Percentiles rank a stretch among this genome's conserved stretches.
Conservation (phyloP, 2,113 vertebrate species). For the Myrmecobius fasciatus region DNA sequence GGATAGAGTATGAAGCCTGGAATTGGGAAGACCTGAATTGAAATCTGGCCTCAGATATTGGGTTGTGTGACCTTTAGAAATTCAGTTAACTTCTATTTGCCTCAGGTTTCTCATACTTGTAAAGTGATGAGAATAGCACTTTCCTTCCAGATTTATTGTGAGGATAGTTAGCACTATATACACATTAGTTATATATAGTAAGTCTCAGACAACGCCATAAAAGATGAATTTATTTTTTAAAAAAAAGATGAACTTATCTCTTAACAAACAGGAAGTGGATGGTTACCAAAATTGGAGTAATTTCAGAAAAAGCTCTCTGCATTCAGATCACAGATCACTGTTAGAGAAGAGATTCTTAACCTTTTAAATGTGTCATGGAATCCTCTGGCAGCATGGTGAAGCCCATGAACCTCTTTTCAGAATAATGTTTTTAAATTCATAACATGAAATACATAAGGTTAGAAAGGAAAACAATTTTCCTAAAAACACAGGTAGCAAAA, state of each 20-base stretch:
- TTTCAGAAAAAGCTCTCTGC: neutral
- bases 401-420: neutral
- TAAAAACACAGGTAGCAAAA: neutral
- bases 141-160: neutral
- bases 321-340: neutral
- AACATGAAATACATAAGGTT: neutral
- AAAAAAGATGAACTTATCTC: too few relatives aligned
- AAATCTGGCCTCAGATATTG: neutral
- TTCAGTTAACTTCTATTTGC: neutral
- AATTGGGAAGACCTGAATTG: neutral
- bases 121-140: neutral
- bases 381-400: neutral
- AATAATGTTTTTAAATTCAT: neutral
- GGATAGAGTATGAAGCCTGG: neutral
- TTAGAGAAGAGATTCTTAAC: neutral
- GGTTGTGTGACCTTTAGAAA: neutral
- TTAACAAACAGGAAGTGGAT: neutral
- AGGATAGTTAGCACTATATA: neutral
- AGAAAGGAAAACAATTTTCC: neutral
- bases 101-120: neutral
- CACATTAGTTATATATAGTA: neutral
- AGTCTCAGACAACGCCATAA: neutral
- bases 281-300: neutral
- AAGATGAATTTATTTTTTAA: too few relatives aligned
- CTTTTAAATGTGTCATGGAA: neutral